Conservation (phyloP, 2,797 vertebrate genomes). For the Nannoperca australis region DNA sequence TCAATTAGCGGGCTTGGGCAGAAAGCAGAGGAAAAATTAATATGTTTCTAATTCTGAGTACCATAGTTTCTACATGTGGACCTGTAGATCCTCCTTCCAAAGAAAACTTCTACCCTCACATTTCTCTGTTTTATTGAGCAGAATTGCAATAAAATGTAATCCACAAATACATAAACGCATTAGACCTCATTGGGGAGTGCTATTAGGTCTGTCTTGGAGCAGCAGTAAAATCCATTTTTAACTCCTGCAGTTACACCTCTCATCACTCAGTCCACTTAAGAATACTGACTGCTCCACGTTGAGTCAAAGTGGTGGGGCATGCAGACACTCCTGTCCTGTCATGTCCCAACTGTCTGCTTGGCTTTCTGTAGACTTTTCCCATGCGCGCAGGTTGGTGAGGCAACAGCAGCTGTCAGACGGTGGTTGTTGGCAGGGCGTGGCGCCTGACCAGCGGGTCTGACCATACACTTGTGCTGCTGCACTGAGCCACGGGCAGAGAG, state of each 20-base stretch:
- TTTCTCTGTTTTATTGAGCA: conserved; percentile 83
- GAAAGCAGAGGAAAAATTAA: conserved; percentile 80
- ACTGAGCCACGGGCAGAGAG: conserved; percentile 62
- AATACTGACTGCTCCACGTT: conserved; percentile 51
- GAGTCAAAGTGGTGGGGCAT: conserved; percentile 58
- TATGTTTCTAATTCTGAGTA: conserved; percentile 82
- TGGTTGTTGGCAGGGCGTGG: conserved; percentile 80
- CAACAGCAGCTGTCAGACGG: conserved; percentile 82
- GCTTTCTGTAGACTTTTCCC: conserved; percentile 68
- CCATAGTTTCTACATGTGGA: conserved; percentile 80
- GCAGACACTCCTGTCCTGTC: conserved; percentile 57
- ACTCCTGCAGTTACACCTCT: conserved; percentile 80
- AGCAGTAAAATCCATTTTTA: conserved; percentile 84
- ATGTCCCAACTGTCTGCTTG: conserved; percentile 64
- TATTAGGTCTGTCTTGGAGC: conserved; percentile 74
- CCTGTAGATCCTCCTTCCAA: conserved; percentile 76
- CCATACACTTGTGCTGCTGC: conserved; percentile 76
- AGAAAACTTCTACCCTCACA: conserved; percentile 83
- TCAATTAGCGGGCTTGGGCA: conserved; percentile 80
- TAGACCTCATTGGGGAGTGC: conserved; percentile 80
- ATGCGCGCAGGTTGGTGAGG: conserved; percentile 73
- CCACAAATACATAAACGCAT: conserved; percentile 85
- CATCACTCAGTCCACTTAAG: conserved; percentile 76
- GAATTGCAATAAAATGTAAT: conserved; percentile 83
- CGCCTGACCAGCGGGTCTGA: conserved; percentile 77